Percentiles rank a stretch among this genome's conserved stretches.
Conservation (phyloP, 1,140 invertebrate species). For the Apis laboriosa region DNA sequence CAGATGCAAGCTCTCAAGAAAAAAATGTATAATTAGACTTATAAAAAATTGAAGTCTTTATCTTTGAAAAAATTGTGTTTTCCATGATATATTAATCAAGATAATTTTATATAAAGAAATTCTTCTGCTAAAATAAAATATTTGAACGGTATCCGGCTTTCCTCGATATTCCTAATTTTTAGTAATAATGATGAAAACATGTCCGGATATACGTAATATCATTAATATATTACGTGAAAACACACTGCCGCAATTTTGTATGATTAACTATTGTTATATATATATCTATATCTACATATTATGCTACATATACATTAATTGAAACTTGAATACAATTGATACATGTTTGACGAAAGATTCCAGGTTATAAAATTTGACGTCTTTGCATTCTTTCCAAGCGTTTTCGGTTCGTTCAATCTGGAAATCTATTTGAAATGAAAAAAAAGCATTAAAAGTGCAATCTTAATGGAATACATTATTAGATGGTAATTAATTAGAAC, state of each 20-base stretch:
- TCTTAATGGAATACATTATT: too few relatives aligned
- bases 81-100: background rate
- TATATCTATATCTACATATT: constrained; percentile 61
- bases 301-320: constrained; percentile 50
- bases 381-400: background rate
- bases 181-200: constrained; percentile 52
- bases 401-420: background rate
- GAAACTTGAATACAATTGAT: constrained; percentile 38
- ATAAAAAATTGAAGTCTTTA: background rate
- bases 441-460: background rate
- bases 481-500: too few relatives aligned
- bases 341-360: constrained; percentile 35
- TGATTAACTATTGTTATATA: constrained; percentile 73
- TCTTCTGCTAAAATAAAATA: background rate
- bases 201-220: constrained; percentile 37
- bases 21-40: background rate
- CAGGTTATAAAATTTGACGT: constrained; percentile 13
- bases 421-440: background rate
- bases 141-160: constrained; percentile 45
- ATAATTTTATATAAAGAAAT: background rate
- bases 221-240: constrained; percentile 67
- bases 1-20: too few relatives aligned
- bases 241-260: constrained; percentile 75
- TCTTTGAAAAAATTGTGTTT: background rate
- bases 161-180: constrained; percentile 56